A percentile compares a stretch with the other conserved stretches of the same genome.
These are phyloP conservation scores for Odobenus rosmarus DNA, from an alignment of 2,113 vertebrate genomes.

Conservation along the genomic window DNA sequence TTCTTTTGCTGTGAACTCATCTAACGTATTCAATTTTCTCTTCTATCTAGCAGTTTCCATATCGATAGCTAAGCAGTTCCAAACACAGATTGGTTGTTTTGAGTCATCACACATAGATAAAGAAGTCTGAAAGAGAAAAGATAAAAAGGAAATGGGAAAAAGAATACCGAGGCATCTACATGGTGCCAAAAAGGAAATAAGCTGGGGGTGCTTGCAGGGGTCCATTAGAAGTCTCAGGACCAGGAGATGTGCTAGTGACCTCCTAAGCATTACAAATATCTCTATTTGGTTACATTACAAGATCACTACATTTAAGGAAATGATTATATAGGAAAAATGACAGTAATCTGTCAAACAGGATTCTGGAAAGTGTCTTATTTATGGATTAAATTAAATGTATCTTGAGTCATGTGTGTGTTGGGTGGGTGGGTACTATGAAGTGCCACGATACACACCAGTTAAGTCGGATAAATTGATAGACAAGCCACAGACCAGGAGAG, in stretches of 20 bases:
- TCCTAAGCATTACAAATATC: background rate
- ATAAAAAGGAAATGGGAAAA: constrained; percentile 8
- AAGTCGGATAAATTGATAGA: background rate
- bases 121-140: background rate
- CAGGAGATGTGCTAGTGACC: background rate
- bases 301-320: background rate
- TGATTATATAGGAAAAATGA: constrained; percentile 2
- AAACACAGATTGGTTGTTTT: background rate
- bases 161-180: background rate
- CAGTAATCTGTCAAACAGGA: background rate
- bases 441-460: background rate
- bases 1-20: background rate
- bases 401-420: background rate
- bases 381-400: background rate
- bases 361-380: background rate
- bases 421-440: background rate
- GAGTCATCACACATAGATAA: background rate
- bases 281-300: background rate
- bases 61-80: background rate
- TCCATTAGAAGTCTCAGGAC: background rate
- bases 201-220: background rate
- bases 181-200: background rate
- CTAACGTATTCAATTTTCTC: background rate
- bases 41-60: background rate
- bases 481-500: background rate